A percentile compares a stretch with the other conserved stretches of the same genome.
phyloP scores from a whole-genome alignment of 1,140 invertebrate genomes.

The Caenorhabditis inopinata region DNA sequence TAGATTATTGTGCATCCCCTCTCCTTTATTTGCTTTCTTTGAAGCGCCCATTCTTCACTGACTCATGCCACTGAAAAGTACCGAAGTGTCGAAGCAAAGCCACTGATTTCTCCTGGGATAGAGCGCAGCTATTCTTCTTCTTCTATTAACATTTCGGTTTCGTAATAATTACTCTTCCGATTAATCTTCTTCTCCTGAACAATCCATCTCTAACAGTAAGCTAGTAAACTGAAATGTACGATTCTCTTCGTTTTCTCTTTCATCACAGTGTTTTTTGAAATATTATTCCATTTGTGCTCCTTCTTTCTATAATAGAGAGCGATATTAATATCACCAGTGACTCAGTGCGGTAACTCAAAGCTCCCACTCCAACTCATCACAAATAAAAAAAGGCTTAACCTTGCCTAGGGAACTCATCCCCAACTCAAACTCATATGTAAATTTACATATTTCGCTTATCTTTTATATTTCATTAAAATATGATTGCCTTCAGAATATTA shows the following conservation, averaged over 20 bases:
- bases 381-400: no score
- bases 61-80: not conserved
- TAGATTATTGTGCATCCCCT: not conserved
- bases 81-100: not conserved
- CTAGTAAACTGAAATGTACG: not conserved
- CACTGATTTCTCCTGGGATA: slow-evolving; percentile 4
- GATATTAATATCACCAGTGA: slow-evolving; percentile 2
- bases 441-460: not conserved
- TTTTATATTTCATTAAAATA: not conserved
- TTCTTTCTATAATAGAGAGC: not conserved
- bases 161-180: slow-evolving; percentile 32
- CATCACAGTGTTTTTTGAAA: not conserved
- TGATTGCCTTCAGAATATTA: not conserved
- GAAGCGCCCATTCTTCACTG: not conserved
- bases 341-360: not conserved
- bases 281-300: not conserved
- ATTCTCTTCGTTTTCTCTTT: not conserved
- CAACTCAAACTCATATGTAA: no score
- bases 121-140: not conserved
- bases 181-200: not conserved
- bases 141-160: slow-evolving; percentile 2
- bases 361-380: no score
- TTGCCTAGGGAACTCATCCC: no score
- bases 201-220: not conserved
- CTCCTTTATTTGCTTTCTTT: not conserved